Evolutionary conservation across 2,888 invertebrate species (phyloP).

Genomic region (Hipparchia sbordonii): DNA sequence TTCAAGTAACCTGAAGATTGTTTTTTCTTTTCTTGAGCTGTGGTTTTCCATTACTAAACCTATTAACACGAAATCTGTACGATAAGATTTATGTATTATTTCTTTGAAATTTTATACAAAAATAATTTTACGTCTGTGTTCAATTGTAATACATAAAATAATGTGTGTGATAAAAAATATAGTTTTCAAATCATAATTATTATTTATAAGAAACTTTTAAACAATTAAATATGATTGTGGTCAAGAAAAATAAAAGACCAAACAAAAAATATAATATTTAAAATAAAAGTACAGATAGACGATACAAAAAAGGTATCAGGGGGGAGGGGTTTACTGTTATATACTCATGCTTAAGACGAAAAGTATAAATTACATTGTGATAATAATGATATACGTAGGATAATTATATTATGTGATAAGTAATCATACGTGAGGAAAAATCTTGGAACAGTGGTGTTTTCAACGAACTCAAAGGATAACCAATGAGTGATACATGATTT

Average conservation of each 20-base stretch:
- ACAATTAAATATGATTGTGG: slow-evolving; percentile 27
- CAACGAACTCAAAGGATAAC: slow-evolving; percentile 26
- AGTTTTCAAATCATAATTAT: not conserved
- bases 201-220: slow-evolving; percentile 21
- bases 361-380: slow-evolving; percentile 35
- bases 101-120: not conserved
- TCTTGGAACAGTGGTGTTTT: slow-evolving; percentile 18
- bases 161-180: slow-evolving; percentile 2
- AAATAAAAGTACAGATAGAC: slow-evolving; percentile 23
- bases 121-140: slow-evolving; percentile 7
- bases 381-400: slow-evolving; percentile 28
- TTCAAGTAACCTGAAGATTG: too few relatives aligned
- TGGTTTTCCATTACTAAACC: too few relatives aligned
- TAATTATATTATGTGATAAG: slow-evolving; percentile 34
- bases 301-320: slow-evolving; percentile 23
- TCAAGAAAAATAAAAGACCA: slow-evolving; percentile 22
- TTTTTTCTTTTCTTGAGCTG: too few relatives aligned
- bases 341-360: slow-evolving; percentile 39
- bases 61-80: too few relatives aligned
- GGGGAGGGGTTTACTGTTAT: slow-evolving; percentile 30
- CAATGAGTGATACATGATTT: slow-evolving; percentile 30
- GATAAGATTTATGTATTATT: too few relatives aligned
- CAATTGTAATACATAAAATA: slow-evolving; percentile 13
- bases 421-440: slow-evolving; percentile 36
- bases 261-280: slow-evolving; percentile 13